Percentiles rank a stretch among this genome's conserved stretches.
Conservation (phyloP, 2,888 invertebrate species). For the Agrilus cyanescens region DNA sequence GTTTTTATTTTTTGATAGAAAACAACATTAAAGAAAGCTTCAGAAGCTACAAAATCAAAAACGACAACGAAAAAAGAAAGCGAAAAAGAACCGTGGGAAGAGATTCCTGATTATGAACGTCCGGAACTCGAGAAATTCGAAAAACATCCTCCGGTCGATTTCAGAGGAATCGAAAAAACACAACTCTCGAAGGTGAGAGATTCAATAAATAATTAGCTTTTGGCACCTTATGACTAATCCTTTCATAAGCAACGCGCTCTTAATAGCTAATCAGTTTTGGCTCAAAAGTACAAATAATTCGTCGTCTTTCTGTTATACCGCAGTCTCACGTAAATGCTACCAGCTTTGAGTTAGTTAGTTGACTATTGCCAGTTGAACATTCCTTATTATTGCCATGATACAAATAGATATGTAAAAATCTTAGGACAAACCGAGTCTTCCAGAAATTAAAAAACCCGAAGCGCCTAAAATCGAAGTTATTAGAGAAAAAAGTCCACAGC, state of each 20-base stretch:
- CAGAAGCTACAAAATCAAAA: constrained; percentile 33
- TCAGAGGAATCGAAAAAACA: constrained; percentile 32
- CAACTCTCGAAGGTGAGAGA: constrained; percentile 31
- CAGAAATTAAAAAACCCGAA: constrained; percentile 39
- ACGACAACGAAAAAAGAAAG: constrained; percentile 36
- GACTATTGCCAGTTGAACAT: neutral
- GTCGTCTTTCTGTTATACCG: neutral
- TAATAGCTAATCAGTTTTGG: constrained; percentile 6
- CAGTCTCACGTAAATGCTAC: neutral
- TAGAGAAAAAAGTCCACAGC: constrained; percentile 59
- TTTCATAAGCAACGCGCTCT: constrained; percentile 4
- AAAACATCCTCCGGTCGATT: constrained; percentile 38
- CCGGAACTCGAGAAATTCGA: constrained; percentile 61
- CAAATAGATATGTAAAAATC: constrained; percentile 1
- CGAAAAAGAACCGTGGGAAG: constrained; percentile 37
- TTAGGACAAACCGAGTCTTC: constrained; percentile 36
- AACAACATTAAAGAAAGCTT: constrained; percentile 24
- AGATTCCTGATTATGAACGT: constrained; percentile 61
- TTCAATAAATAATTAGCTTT: constrained; percentile 2
- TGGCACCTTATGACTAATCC: constrained; percentile 10
- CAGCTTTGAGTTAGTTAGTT: neutral
- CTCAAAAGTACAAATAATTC: constrained; percentile 4
- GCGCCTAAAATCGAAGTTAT: constrained; percentile 82
- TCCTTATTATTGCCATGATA: neutral
- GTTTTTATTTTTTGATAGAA: constrained; percentile 3